Percentiles rank a stretch among this genome's conserved stretches.
These are phyloP conservation scores for Diplazon laetatorius DNA, from an alignment of 2,888 invertebrate species.

Conservation along the genomic window DNA sequence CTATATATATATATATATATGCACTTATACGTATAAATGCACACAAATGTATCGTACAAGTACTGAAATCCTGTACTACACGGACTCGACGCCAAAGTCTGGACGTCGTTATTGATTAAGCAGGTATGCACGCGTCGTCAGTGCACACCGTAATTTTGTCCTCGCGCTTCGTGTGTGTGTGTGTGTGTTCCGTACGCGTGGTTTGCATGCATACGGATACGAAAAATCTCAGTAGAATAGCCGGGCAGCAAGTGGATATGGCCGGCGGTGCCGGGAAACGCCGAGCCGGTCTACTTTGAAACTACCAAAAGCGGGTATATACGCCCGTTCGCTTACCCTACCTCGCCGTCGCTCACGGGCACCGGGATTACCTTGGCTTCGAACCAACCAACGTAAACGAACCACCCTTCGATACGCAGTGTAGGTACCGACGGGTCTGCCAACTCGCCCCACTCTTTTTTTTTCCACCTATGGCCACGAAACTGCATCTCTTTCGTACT, in stretches of 20 bases:
- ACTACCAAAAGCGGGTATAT: slow-evolving; percentile 40
- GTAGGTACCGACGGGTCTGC: slow-evolving; percentile 24
- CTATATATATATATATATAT: neutral
- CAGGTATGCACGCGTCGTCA: slow-evolving; percentile 65
- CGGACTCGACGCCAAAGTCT: slow-evolving; percentile 64
- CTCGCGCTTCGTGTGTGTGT: slow-evolving; percentile 10
- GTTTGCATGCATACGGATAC: neutral
- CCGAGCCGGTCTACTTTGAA: slow-evolving; percentile 43
- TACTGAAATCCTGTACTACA: neutral
- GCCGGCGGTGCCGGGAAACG: slow-evolving; percentile 32
- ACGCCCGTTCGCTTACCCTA: neutral
- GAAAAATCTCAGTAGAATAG: slow-evolving; percentile 10
- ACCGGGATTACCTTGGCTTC: slow-evolving; percentile 50
- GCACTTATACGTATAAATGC: too few species aligned
- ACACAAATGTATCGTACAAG: too few species aligned
- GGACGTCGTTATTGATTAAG: slow-evolving; percentile 75
- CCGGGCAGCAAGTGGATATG: slow-evolving; percentile 4
- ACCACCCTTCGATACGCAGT: slow-evolving; percentile 31
- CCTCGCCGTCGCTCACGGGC: slow-evolving; percentile 18
- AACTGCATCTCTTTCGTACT: slow-evolving; percentile 40
- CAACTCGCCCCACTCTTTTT: slow-evolving; percentile 20
- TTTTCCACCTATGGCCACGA: slow-evolving; percentile 33
- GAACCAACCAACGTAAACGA: slow-evolving; percentile 47
- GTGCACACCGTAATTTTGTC: slow-evolving; percentile 63
- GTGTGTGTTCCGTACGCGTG: slow-evolving; percentile 1